Percentiles rank a stretch among this genome's conserved stretches.
Conservation (phyloP, 2,797 vertebrate genomes). For the Artibeus lituratus region DNA sequence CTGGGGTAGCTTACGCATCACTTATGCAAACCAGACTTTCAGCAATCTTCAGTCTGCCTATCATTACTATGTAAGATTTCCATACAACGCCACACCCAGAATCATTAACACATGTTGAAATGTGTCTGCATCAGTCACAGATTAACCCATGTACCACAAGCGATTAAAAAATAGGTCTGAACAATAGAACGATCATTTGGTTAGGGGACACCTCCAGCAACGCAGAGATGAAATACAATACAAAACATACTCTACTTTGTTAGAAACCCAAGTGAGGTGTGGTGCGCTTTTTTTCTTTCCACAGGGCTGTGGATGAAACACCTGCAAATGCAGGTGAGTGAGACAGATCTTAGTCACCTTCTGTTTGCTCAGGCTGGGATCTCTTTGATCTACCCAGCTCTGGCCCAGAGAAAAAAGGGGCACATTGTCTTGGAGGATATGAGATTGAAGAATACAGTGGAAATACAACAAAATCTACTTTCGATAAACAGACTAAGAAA, state of each 20-base stretch:
- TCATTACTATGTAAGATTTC: neutral
- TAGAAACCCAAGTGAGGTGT: neutral
- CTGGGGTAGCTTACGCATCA: neutral
- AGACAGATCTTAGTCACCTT: neutral
- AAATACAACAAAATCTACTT: neutral
- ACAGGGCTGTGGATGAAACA: neutral
- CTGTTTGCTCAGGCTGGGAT: neutral
- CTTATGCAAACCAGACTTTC: neutral
- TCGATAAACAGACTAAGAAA: neutral
- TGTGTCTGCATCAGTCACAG: neutral
- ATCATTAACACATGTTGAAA: neutral
- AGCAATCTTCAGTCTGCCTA: neutral
- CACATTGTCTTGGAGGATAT: neutral
- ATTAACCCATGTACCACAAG: neutral
- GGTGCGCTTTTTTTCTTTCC: neutral
- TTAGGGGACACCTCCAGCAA: neutral
- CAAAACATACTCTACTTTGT: neutral
- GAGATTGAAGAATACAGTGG: neutral
- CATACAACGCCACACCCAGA: neutral
- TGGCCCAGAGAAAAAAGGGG: neutral
- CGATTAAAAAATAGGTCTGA: neutral
- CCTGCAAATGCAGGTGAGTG: neutral
- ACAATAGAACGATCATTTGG: neutral
- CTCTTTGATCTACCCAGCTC: neutral
- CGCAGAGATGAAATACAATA: neutral